Evolutionary conservation across 1,140 invertebrate species (phyloP), one percentile per base, ranked within the genome.

Genomic region (Drosophila santomea): DNA sequence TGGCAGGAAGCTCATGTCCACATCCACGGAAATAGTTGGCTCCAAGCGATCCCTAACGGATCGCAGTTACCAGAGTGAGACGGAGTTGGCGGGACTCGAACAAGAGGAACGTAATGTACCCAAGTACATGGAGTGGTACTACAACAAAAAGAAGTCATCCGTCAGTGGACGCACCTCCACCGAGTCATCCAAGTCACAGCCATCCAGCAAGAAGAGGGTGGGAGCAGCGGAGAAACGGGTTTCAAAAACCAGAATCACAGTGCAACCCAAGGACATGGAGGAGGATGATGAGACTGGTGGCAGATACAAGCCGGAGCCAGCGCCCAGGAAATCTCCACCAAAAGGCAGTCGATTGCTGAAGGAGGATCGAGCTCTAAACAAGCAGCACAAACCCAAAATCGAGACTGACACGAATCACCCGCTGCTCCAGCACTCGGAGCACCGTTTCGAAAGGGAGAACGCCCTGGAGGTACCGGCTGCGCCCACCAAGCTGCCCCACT

Each of bases 371-470:
- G 82, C 76, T n/a, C 75, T 86, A n/a, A 85, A 88, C 48, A 91
- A 77, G 62, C 84, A 91, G 28, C 67, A 80, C 38, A 84, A 80
- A 73, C 82, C 78, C 36, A 84, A 83, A 74, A 71, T 78, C 43
- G 77, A 90, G 69, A 84, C 82, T 66, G 82, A 92, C 83, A 69
- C 91, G 78, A 94, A 94, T 78, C 95, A 96, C 93, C 95, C 95
- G 12, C 91, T 96, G 20, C 81, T 96, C 4, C 96, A 96, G 88
- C 96, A 96, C 92, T 96, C 96, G 0, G 95, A 96, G 78, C 95
- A 96, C 79, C 94, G 95, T 72, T 96, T 95, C 80, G 96, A 96
- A 77, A 94, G 94, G 50, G 93, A 94, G 61, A 93, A 94, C 67
- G 94, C 94, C 47, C 93, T 94, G 10, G 93, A 95, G 38, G 95